Percentiles rank a stretch among this genome's conserved stretches.
Conservation (phyloP, 2,113 vertebrate genomes). For the Phyllostomus discolor region DNA sequence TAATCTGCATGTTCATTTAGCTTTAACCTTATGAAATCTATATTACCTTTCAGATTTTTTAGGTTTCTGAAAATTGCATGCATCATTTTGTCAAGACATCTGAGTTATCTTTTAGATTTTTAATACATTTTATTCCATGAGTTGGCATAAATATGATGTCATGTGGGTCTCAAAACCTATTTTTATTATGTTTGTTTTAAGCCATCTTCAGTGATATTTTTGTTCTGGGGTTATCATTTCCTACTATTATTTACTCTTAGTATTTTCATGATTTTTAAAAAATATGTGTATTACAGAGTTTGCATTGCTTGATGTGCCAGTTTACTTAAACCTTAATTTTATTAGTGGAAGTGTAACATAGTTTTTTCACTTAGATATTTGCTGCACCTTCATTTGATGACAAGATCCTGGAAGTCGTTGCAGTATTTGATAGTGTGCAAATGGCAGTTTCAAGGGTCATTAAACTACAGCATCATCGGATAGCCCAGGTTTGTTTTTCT, state of each 20-base stretch:
- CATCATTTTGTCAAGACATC: not conserved
- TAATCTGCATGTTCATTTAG: not conserved
- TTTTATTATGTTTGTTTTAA: not conserved
- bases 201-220: not conserved
- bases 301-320: not conserved
- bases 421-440: constrained; percentile 98
- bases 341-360: not conserved
- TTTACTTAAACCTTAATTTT: not conserved
- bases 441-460: constrained; percentile 98
- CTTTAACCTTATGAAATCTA: not conserved
- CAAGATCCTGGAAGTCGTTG: constrained; percentile 97
- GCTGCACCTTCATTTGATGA: constrained; percentile 97
- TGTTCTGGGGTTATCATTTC: not conserved
- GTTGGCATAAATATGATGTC: not conserved
- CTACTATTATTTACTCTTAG: not conserved
- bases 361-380: constrained; percentile 88
- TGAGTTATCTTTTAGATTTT: not conserved
- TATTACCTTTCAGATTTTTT: not conserved
- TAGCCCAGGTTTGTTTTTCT: constrained; percentile 89
- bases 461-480: constrained; percentile 96
- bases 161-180: not conserved
- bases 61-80: not conserved
- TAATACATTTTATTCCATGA: not conserved
- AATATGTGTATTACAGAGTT: not conserved
- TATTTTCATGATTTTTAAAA: not conserved